Conservation (phyloP, 2,113 vertebrate species). For the Aptenodytes patagonicus region DNA sequence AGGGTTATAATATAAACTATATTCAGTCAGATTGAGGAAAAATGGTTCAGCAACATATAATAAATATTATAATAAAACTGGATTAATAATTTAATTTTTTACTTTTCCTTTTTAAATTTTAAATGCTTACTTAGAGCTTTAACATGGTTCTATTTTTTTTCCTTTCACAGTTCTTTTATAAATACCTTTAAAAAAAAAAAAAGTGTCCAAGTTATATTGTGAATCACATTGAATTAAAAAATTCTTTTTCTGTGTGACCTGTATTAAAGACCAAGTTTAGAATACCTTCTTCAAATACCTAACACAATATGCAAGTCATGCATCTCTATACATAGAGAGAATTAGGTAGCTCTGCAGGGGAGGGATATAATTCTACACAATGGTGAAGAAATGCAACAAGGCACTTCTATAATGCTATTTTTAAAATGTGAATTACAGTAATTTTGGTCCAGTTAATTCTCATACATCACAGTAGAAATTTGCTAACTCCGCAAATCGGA, state of each 20-base stretch:
- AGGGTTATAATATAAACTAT: background rate
- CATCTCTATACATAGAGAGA: background rate
- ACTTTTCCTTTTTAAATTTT: background rate
- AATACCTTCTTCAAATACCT: background rate
- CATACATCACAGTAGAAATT: background rate
- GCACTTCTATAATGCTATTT: background rate
- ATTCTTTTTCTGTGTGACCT: background rate
- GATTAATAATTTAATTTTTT: background rate
- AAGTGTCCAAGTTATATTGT: background rate
- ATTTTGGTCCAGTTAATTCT: background rate
- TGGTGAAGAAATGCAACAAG: background rate
- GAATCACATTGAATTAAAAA: background rate
- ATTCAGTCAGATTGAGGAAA: background rate
- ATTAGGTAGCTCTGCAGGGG: background rate
- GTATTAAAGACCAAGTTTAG: background rate
- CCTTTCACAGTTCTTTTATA: background rate
- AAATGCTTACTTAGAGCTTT: background rate
- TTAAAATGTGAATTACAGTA: background rate
- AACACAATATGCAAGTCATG: background rate
- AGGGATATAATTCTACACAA: background rate
- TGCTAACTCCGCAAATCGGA: background rate
- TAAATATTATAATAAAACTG: background rate
- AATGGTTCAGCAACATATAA: background rate
- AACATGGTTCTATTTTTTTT: background rate
- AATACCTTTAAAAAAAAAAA: rapidly evolving